Evolutionary conservation across 2,888 invertebrate species (phyloP).

Genomic region (Noctua janthe): DNA sequence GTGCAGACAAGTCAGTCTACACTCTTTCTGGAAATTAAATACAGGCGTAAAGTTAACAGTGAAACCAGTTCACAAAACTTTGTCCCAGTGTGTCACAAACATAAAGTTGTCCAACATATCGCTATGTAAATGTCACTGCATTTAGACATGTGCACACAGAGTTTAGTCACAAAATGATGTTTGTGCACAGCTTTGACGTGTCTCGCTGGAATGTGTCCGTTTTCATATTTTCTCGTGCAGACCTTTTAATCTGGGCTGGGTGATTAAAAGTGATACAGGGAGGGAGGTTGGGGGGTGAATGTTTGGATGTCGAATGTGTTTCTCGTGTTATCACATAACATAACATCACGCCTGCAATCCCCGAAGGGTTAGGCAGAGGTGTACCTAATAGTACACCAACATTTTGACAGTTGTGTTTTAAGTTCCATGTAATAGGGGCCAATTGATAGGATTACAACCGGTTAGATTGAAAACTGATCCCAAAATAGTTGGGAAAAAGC

Average conservation of each 20-base stretch:
- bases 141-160: slow-evolving; percentile 58
- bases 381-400: no score
- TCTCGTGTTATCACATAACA: no score
- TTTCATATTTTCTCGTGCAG: slow-evolving; percentile 33
- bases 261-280: slow-evolving; percentile 31
- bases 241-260: slow-evolving; percentile 41
- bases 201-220: slow-evolving; percentile 29
- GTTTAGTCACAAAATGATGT: slow-evolving; percentile 67
- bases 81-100: slow-evolving; percentile 34
- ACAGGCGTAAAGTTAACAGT: background rate
- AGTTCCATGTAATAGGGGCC: no score
- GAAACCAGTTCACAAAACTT: background rate
- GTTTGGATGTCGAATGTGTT: background rate
- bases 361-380: no score
- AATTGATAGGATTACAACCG: no score
- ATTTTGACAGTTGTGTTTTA: no score
- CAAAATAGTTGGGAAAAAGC: no score
- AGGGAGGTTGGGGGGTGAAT: background rate
- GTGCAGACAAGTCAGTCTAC: no score
- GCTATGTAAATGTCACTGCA: slow-evolving; percentile 54
- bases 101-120: slow-evolving; percentile 37
- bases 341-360: no score
- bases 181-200: slow-evolving; percentile 64
- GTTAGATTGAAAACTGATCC: no score
- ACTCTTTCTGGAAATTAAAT: no score